Evolutionary conservation across 2,888 invertebrate genomes (phyloP), one percentile per base, ranked within the genome.

Genomic region (Patella depressa): DNA sequence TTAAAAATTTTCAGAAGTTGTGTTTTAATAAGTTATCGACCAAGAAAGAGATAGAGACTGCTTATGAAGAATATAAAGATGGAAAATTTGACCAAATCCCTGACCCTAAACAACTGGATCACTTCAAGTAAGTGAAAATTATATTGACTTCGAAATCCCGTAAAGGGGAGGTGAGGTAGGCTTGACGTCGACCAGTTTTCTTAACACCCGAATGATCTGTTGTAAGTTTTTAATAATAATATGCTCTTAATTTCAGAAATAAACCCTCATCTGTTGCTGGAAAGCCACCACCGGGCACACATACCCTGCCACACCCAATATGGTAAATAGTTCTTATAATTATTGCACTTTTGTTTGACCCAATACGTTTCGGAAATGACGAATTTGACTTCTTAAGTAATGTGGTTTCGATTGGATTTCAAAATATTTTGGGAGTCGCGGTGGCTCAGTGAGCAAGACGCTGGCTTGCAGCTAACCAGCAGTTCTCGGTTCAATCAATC

Each of bases 1-100:
- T 9, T 15, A 11, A 19, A 19, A n/a, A n/a, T n/a, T 65, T 19
- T 65, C 65, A 65, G 65, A 65, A 19, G 12, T 65, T 65, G 24
- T 65, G 19, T 24, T 11, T 19, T 24, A 24, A 19, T 19, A 65
- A 65, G 77, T 74, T 78, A 24, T 80, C 85, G 11, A 84, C 85
- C 76, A 80, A 84, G 57, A 79, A 82, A 17, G 84, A 86, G 9
- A 79, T 87, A 1, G 81, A 86, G n/a, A 80, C 84, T 14, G 82
- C 81, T 24, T 74, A 84, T 1, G 81, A 84, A 59, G 79, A 85
- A 54, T 85, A 82, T 70, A 82, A 81, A 59, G 81, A 84, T 45
- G 87, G 86, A 29, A 84, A 86, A 12, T 85, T 82, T 81, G 85
- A 85, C 11, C 84, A 81, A 54, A 78, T 88, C 9, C 87, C 87